A percentile compares a stretch with the other conserved stretches of the same genome.
Conservation (phyloP, 2,113 vertebrate species). For the Procavia capensis region DNA sequence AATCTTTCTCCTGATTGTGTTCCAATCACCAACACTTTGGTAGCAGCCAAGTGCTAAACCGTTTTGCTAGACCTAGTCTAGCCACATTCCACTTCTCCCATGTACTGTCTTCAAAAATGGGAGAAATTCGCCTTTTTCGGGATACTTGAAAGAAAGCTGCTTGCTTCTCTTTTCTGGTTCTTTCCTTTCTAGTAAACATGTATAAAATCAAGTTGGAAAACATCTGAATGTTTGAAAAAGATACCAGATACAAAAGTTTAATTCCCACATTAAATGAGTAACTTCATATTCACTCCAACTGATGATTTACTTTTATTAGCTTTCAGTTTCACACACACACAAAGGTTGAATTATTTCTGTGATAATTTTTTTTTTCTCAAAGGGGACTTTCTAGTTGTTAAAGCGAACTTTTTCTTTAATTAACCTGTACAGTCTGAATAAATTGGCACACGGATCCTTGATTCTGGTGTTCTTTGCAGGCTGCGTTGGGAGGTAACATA, state of each 20-base stretch:
- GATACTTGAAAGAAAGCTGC: neutral
- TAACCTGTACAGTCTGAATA: neutral
- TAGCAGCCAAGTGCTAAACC: too few species aligned
- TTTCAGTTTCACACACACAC: neutral
- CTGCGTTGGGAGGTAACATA: neutral
- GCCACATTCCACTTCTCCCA: neutral
- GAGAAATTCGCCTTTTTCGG: neutral
- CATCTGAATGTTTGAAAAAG: neutral
- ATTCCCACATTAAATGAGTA: neutral
- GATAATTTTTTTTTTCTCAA: neutral
- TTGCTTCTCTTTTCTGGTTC: neutral
- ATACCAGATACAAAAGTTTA: neutral
- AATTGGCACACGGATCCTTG: neutral
- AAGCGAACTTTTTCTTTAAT: too few species aligned
- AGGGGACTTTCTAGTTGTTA: neutral
- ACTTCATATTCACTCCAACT: neutral
- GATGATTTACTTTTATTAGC: neutral
- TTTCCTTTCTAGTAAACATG: neutral
- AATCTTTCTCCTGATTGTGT: too few species aligned
- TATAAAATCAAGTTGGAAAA: neutral
- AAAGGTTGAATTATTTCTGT: neutral
- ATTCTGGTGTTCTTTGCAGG: neutral
- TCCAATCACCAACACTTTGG: too few species aligned
- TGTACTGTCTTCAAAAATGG: neutral
- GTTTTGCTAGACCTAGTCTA: neutral